These are phyloP conservation scores for Oceanodroma leucorhoa DNA, from an alignment of 2,797 vertebrate species.

Conservation along the genomic window DNA sequence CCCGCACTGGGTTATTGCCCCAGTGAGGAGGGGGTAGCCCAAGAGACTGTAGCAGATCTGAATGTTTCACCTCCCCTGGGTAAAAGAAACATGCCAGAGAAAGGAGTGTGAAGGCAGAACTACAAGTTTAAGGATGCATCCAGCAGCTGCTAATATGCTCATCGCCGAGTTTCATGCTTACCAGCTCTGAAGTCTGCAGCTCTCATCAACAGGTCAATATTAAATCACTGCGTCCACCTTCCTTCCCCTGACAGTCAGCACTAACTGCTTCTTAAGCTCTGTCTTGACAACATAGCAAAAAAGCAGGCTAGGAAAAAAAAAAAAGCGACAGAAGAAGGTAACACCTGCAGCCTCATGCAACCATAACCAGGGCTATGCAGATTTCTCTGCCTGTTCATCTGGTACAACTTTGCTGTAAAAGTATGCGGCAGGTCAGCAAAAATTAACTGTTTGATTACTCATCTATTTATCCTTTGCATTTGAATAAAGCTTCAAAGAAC, in stretches of 20 bases:
- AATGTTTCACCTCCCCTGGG: background rate
- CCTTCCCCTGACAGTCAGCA: background rate
- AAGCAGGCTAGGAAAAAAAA: background rate
- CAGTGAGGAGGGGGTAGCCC: background rate
- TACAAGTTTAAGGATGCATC: background rate
- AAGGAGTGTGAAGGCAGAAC: background rate
- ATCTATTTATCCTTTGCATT: background rate
- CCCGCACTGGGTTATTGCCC: accelerated
- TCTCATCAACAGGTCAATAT: background rate
- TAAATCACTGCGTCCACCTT: background rate
- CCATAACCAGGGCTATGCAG: background rate
- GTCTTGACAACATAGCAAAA: background rate
- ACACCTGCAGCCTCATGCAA: background rate
- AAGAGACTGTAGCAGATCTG: background rate
- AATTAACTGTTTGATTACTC: background rate
- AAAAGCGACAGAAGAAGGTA: background rate
- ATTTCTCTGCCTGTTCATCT: background rate
- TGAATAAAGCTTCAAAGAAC: background rate
- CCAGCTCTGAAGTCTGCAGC: background rate
- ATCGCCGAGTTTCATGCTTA: background rate
- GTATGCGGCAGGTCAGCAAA: background rate
- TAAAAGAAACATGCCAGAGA: background rate
- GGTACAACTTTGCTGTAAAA: background rate
- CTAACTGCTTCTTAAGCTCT: background rate
- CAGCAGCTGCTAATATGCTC: background rate